Evolutionary conservation across 2,797 vertebrate genomes (phyloP).

Genomic region (Tamandua tetradactyla): DNA sequence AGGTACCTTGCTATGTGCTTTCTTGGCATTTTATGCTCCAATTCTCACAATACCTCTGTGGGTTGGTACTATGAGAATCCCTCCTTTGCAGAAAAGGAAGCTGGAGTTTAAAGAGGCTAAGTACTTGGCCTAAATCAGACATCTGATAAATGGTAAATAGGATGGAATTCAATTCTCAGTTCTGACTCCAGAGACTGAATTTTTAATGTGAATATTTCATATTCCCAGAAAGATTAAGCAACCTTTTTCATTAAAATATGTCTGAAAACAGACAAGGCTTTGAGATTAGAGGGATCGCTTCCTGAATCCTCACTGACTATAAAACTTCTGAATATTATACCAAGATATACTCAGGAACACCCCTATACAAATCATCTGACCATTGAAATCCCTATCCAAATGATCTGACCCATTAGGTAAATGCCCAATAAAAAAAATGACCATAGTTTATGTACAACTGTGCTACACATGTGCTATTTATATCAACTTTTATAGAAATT

Average conservation of each 20-base stretch:
- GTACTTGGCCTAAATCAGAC: background rate
- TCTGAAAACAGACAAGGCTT: background rate
- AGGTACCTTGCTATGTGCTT: background rate
- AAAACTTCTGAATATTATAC: background rate
- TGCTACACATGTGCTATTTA: background rate
- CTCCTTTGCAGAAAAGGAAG: background rate
- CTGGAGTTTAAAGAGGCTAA: background rate
- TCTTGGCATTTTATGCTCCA: background rate
- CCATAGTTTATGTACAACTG: background rate
- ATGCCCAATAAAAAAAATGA: background rate
- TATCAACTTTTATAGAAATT: background rate
- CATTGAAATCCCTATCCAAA: background rate
- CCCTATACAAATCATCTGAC: background rate
- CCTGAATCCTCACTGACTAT: background rate
- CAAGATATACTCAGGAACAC: background rate
- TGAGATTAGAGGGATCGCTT: background rate
- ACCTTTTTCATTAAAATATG: constrained; percentile 16
- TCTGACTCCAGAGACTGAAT: background rate
- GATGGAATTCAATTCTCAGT: background rate
- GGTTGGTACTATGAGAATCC: background rate
- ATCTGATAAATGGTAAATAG: constrained; percentile 7
- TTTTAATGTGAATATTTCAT: constrained; percentile 27
- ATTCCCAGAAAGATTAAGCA: background rate
- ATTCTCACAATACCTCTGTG: background rate
- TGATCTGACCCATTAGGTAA: background rate